Conservation (phyloP, 2,113 vertebrate genomes). For the Pterophyllum scalare region DNA sequence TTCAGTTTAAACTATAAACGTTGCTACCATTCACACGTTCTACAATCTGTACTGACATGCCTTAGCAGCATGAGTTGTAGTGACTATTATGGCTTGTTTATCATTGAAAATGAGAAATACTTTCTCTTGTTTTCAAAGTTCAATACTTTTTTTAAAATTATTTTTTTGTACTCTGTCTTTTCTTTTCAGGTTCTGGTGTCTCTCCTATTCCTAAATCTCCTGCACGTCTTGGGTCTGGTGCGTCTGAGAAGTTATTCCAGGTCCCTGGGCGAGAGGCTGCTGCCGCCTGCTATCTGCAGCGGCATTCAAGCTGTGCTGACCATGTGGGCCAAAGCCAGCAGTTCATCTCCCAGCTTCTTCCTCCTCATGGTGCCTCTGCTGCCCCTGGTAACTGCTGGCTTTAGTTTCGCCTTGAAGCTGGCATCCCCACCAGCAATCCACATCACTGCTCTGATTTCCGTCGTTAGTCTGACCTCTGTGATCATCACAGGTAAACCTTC, state of each 20-base stretch:
- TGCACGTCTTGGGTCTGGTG: conserved; percentile 64
- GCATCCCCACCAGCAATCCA: conserved; percentile 43
- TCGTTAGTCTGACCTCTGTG: conserved; percentile 65
- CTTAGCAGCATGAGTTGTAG: background rate
- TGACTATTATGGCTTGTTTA: background rate
- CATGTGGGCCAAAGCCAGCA: conserved; percentile 72
- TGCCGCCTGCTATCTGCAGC: conserved; percentile 79
- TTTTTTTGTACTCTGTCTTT: background rate
- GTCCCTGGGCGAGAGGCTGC: conserved; percentile 73
- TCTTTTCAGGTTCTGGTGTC: conserved; percentile 74
- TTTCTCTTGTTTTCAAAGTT: too few species aligned
- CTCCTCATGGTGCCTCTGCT: conserved; percentile 63
- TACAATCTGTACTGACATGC: background rate
- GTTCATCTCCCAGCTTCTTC: conserved; percentile 61
- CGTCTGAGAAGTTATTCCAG: conserved; percentile 69
- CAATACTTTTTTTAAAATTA: background rate
- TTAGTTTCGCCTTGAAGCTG: conserved; percentile 69
- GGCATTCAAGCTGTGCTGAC: conserved; percentile 70
- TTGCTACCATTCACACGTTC: background rate
- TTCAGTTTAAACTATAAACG: background rate
- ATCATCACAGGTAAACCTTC: conserved; percentile 70
- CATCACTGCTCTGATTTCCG: conserved; percentile 52
- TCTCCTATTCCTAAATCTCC: conserved; percentile 67
- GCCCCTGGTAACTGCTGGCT: conserved; percentile 67
- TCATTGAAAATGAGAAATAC: background rate